Conservation (phyloP, 2,113 vertebrate genomes). For the Planiliza haematocheilus region DNA sequence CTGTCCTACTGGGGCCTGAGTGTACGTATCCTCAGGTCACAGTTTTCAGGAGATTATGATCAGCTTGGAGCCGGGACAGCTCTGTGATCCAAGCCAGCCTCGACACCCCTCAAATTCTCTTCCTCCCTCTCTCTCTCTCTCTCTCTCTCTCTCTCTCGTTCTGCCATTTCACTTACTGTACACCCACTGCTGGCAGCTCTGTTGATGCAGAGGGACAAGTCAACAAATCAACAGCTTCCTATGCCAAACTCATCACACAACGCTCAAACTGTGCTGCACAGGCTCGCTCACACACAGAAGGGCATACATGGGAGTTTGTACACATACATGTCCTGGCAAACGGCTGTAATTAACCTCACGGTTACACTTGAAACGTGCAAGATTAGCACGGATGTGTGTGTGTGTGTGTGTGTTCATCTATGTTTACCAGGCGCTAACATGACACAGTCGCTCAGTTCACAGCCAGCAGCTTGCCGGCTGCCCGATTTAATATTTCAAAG, state of each 20-base stretch:
- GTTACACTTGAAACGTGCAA: constrained; percentile 45
- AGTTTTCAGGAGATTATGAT: constrained; percentile 28
- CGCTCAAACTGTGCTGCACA: constrained; percentile 69
- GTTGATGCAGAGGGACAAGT: constrained; percentile 78
- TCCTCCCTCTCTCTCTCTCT: constrained; percentile 17
- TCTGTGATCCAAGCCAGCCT: constrained; percentile 19
- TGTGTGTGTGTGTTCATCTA: constrained; percentile 23
- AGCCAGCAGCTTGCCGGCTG: constrained; percentile 53
- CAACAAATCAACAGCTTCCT: constrained; percentile 78
- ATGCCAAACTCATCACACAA: constrained; percentile 72
- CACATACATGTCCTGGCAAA: constrained; percentile 21
- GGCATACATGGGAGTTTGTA: constrained; percentile 40
- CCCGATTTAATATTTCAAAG: constrained; percentile 59
- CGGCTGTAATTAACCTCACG: constrained; percentile 40
- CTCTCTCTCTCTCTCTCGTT: constrained; percentile 28
- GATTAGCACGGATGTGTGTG: constrained; percentile 52
- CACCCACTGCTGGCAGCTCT: constrained; percentile 59
- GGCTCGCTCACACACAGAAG: constrained; percentile 54
- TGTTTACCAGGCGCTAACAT: constrained; percentile 54
- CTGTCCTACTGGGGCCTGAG: background rate
- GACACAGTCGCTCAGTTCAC: constrained; percentile 66
- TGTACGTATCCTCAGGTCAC: constrained; percentile 15
- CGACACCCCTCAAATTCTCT: background rate
- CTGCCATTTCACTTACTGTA: constrained; percentile 30
- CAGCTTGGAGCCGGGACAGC: constrained; percentile 8